These are phyloP conservation scores for Callospermophilus lateralis DNA, from an alignment of 2,113 vertebrate genomes.

Conservation along the genomic window DNA sequence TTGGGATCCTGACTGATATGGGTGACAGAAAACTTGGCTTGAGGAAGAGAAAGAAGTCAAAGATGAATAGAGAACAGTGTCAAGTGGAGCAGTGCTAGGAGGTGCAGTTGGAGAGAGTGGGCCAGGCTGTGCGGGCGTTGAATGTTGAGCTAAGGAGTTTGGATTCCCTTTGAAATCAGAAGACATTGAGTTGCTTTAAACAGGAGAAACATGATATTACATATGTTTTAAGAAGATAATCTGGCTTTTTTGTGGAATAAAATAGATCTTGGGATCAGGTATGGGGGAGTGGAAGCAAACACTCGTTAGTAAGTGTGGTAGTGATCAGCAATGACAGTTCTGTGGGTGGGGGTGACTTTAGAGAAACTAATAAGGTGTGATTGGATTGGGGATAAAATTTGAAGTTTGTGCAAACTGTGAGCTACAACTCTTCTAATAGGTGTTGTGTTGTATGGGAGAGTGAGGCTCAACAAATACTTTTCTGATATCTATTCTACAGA, in stretches of 20 bases:
- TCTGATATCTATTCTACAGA: no score
- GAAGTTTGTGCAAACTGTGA: not conserved
- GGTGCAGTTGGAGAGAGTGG: not conserved
- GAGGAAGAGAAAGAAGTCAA: not conserved
- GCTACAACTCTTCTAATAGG: not conserved
- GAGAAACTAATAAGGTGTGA: not conserved
- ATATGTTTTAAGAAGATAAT: not conserved
- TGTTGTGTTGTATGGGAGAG: no score
- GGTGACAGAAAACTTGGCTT: not conserved
- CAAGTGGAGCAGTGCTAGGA: not conserved
- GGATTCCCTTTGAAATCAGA: not conserved
- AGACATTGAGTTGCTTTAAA: not conserved
- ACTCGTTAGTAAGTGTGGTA: not conserved
- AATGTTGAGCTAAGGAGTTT: not conserved
- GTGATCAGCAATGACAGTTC: not conserved
- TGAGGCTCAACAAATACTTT: no score
- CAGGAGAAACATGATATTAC: not conserved
- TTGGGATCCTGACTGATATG: not conserved
- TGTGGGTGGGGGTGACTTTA: not conserved
- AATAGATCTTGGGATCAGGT: no score
- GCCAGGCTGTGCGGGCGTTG: not conserved
- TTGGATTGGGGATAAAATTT: not conserved
- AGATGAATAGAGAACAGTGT: not conserved
- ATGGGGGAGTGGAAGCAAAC: not conserved
- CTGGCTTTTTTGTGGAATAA: not conserved